Base-by-base conservation (phyloP, 1,140 invertebrate species). In the Drosophila murphyi region DNA sequence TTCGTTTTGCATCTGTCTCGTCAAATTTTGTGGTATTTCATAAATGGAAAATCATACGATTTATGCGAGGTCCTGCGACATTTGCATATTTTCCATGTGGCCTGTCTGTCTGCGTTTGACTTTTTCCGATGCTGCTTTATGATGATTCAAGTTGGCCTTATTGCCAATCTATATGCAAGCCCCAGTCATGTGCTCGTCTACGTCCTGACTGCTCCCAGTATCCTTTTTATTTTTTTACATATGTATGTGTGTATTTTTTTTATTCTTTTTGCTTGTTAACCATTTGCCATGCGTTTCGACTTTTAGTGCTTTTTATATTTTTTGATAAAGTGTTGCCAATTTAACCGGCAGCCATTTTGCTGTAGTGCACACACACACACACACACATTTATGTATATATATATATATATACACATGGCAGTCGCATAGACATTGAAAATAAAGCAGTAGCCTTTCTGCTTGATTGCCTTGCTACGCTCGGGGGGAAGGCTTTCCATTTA, bases 291-390 rank as follows among this genome's bases (percentile, higher is more conserved):
- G 80, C 80, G 72, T 83, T 82, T 82, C 89, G 85, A 89, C 85
- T 89, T 85, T 89, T 89, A 85, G 81, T 89, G 78, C 74, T 85
- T 89, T 88, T 89, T 85, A 85, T 89, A 85, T 89, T 89, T 88
- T 89, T 89, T 89, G 86, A 89, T 89, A 89, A 89, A 89, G 85
- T 89, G 85, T 89, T 89, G 85, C 85, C 85, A 89, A 89, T 89
- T 89, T 89, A 89, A 85, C 85, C 74, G 80, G 74, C 86, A 89
- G 85, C 85, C 85, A 89, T 89, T 89, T 74, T 89, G 74, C 85
- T 72, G 59, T 63, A 51, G 51, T 73, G 37, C 28, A 54, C 20
- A 50, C 41, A 64, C 10, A 67, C 5, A 76, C 34, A 65, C 7
- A 61, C 39, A 59, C 55, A 50, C 41, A 64, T 7, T 62, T 5